These are phyloP conservation scores for Tachystola acroxantha DNA, from an alignment of 2,888 invertebrate genomes.

Conservation along the genomic window DNA sequence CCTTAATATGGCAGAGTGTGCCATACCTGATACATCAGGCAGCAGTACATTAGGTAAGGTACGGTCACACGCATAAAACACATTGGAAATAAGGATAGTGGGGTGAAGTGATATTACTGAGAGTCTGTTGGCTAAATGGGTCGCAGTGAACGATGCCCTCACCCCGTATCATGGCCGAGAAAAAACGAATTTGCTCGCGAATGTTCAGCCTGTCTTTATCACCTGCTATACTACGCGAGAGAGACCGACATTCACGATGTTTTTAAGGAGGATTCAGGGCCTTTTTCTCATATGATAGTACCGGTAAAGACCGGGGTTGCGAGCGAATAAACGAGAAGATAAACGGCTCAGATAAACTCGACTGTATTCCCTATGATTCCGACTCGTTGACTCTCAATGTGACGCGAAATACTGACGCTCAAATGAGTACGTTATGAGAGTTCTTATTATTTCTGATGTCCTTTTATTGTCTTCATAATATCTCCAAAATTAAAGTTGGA, in stretches of 20 bases:
- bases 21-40: no score
- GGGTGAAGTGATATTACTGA: constrained; percentile 6
- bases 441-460: constrained; percentile 3
- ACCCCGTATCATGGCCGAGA: constrained; percentile 5
- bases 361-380: constrained; percentile 18
- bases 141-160: constrained; percentile 9
- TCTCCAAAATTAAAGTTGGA: no score
- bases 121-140: constrained; percentile 7
- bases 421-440: constrained; percentile 10
- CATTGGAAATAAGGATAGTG: constrained; percentile 1
- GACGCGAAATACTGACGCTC: constrained; percentile 13
- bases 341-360: constrained; percentile 21
- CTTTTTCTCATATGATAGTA: constrained; percentile 10
- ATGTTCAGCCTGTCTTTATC: constrained; percentile 17
- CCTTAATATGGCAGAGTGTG: no score
- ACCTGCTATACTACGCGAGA: constrained; percentile 14
- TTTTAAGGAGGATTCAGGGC: constrained; percentile 14
- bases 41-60: neutral
- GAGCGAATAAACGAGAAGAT: constrained; percentile 20
- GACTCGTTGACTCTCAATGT: constrained; percentile 17
- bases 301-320: constrained; percentile 12
- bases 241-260: constrained; percentile 11
- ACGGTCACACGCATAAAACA: neutral
- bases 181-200: constrained; percentile 11
- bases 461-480: neutral